Conservation (phyloP, 2,797 vertebrate genomes). For the Propithecus deckenii region DNA sequence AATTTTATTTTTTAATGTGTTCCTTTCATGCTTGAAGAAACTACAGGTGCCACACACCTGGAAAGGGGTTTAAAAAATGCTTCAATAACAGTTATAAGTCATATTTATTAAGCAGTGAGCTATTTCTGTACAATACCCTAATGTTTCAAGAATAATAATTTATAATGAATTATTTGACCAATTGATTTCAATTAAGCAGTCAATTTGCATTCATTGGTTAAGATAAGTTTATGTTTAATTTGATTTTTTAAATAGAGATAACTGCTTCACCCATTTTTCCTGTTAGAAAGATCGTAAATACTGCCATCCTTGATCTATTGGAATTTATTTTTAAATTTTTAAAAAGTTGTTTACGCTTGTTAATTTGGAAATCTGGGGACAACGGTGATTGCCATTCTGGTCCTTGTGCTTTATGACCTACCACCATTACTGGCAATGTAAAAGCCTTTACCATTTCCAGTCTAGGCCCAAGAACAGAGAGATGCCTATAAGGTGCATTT, state of each 20-base stretch:
- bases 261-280: not conserved
- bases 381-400: not conserved
- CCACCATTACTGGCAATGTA: not conserved
- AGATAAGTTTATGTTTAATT: not conserved
- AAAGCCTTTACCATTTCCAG: not conserved
- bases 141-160: not conserved
- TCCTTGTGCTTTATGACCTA: not conserved
- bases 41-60: not conserved
- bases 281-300: not conserved
- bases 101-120: not conserved
- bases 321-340: not conserved
- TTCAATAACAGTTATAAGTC: not conserved
- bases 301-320: not conserved
- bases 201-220: not conserved
- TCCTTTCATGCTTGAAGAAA: not conserved
- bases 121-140: not conserved
- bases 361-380: not conserved
- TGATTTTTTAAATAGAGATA: not conserved
- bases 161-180: not conserved
- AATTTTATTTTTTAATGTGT: not conserved
- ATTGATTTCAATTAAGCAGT: not conserved
- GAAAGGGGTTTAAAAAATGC: not conserved
- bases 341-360: not conserved
- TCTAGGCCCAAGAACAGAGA: not conserved
- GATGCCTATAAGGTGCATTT: not conserved